Percentiles rank a stretch among this genome's conserved stretches.
Evolutionary conservation across 1,140 invertebrate species (phyloP).

Genomic region (Propsilocerus akamusi): DNA sequence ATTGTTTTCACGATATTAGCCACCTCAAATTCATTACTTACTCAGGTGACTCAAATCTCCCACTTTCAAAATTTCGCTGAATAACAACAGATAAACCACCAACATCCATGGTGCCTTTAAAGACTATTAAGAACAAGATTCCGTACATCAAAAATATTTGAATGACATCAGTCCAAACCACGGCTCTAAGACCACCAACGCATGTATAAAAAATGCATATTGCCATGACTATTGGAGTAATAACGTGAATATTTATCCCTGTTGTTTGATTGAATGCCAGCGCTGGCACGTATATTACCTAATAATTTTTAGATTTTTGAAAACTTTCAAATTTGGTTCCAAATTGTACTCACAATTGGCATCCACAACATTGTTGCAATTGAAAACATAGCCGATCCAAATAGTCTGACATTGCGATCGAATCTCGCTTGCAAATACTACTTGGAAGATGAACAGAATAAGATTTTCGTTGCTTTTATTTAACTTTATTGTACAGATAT

Average conservation of each 20-base stretch:
- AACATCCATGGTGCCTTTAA: constrained; percentile 60
- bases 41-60: constrained; percentile 55
- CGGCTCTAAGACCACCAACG: constrained; percentile 67
- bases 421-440: constrained; percentile 67
- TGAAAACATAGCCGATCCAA: constrained; percentile 52
- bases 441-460: constrained; percentile 9
- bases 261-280: constrained; percentile 70
- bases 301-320: background rate
- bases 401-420: constrained; percentile 42
- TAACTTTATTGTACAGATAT: constrained; percentile 3
- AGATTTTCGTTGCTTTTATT: constrained; percentile 8
- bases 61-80: constrained; percentile 43
- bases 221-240: constrained; percentile 67
- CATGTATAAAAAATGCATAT: constrained; percentile 88
- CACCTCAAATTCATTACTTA: constrained; percentile 22
- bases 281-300: constrained; percentile 63
- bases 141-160: constrained; percentile 72
- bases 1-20: no score
- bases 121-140: constrained; percentile 56
- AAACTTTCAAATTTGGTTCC: background rate
- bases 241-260: constrained; percentile 60
- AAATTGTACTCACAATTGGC: constrained; percentile 29
- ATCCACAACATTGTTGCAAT: constrained; percentile 41
- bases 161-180: constrained; percentile 85
- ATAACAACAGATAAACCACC: constrained; percentile 57